Evolutionary conservation across 2,797 vertebrate species (phyloP), one percentile per base, ranked within the genome.

Genomic region (Sebastes variabilis): DNA sequence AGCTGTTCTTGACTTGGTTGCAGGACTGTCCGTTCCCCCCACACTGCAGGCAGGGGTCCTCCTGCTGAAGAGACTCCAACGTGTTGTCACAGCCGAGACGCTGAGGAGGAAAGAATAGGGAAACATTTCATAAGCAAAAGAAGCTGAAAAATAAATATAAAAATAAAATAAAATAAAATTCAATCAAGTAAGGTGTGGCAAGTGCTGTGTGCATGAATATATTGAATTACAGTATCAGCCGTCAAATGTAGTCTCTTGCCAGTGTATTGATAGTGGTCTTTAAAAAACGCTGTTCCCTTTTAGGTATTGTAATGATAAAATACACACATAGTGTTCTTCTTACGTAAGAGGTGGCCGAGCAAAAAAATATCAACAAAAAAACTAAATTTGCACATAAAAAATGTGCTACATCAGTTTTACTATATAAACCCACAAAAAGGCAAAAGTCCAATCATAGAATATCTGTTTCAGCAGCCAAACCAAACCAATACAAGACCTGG

Each of bases 1-100:
- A 99, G 86, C 90, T 94, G 81, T 96, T 97, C 76, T 95, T 96
- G 88, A 99, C 90, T 0, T 84, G 92, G 49, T 96, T 93, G 93
- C 99, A 99, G 87, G 97, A 93, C 9, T 94, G 95, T n/a, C 97
- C 96, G 0, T 96, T 96, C 5, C 98, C 98, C 86, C 98, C 99
- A 79, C 99, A 99, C 90, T 95, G 96, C 84, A 99, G 95, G 82
- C 99, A 99, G 65, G 96, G 96, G 93, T 99, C 99, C 74, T 99
- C 98, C 88, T 96, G 94, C 93, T 97, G 96, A 13, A 85, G 46
- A 2, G 98, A 99, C 77, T 98, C 96, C 86, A 99, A 87, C 77
- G 95, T 86, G 83, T 97, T 96, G 94, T 99, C 98, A 91, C 99
- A 99, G 88, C 98, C 97, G 11, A 99, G 95, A 0, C 91, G 93